Base-by-base conservation (phyloP, 2,113 vertebrate species). In the Pithys albifrons region DNA sequence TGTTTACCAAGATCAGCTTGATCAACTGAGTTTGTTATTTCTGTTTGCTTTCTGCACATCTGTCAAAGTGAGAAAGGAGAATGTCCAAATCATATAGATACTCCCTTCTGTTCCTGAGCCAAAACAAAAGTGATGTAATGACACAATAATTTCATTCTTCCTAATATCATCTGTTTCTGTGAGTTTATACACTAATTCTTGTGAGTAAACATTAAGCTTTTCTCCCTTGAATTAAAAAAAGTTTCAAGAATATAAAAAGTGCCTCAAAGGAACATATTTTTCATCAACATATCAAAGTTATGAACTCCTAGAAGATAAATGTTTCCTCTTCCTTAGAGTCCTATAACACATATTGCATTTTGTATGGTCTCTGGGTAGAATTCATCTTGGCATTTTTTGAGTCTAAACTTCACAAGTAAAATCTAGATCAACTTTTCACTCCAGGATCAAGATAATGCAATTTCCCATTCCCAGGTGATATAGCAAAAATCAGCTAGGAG, bases 1-100 rank as follows among this genome's bases (percentile, higher is more conserved):
- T 95, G 77, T 94, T 95, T 93, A 97, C 45, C n/a, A 84, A 72
- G 49, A 95, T 77, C 70, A 86, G 64, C 55, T 57, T 85, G 73
- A 70, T 85, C 64, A 95, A n/a, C 57, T 80, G 28, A 84, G 57
- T 74, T 91, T 93, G 66, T 77, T 52, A 85, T 84, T 93, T 94
- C 91, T 95, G 39, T 93, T 85, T 93, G 67, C n/a, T 72, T 66
- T 43, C 46, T 91, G 66, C 96, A 33, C 46, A 67, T 51, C 35
- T 82, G 71, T 66, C 73, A 92, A 66, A 85, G 16, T 69, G 9
- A 81, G 45, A 93, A 93, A 84, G 59, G n/a, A 91, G 20, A 62
- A 69, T 77, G 72, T 94, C 33, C 77, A 92, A 72, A 76, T 83
- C 49, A 91, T 48, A 88, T 29, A 82, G 71, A 94, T 75, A 77